A percentile compares a stretch with the other conserved stretches of the same genome.
These are phyloP conservation scores for Cerastoderma edule DNA, from an alignment of 2,888 invertebrate species.

Conservation along the genomic window DNA sequence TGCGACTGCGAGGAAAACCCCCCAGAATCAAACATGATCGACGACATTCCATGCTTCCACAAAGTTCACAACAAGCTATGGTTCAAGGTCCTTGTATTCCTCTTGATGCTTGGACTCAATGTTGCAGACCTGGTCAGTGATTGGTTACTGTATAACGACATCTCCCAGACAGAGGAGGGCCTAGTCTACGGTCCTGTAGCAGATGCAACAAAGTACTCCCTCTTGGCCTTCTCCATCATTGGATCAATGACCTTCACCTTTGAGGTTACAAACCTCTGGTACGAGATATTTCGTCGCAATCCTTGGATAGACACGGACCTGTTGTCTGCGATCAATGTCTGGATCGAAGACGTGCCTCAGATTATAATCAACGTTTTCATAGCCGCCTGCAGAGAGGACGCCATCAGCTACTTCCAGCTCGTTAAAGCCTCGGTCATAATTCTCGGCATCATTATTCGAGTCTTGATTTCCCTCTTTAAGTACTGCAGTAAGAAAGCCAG, in stretches of 20 bases:
- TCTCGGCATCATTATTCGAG: conserved; percentile 65
- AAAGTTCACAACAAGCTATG: conserved; percentile 52
- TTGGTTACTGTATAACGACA: conserved; percentile 68
- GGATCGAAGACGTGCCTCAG: conserved; percentile 71
- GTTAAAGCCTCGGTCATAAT: conserved; percentile 71
- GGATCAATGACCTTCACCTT: conserved; percentile 66
- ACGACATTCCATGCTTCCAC: conserved; percentile 51
- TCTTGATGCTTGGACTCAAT: conserved; percentile 65
- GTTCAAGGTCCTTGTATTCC: conserved; percentile 62
- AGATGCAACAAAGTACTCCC: conserved; percentile 37
- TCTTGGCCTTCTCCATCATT: conserved; percentile 65
- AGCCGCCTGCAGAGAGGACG: conserved; percentile 70
- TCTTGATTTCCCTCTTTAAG: conserved; percentile 61
- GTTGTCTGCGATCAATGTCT: conserved; percentile 62
- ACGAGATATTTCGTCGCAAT: conserved; percentile 60
- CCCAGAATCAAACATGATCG: conserved; percentile 35
- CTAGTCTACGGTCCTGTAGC: conserved; percentile 71
- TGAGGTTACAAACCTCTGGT: conserved; percentile 62
- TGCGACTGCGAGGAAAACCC: conserved; percentile 31
- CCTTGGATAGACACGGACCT: conserved; percentile 65
- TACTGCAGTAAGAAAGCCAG: conserved; percentile 67
- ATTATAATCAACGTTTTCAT: conserved; percentile 68
- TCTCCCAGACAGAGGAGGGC: conserved; percentile 58
- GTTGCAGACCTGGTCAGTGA: conserved; percentile 66
- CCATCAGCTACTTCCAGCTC: conserved; percentile 70